phyloP scores from a whole-genome alignment of 1,140 invertebrate species.

The Nasonia giraulti region DNA sequence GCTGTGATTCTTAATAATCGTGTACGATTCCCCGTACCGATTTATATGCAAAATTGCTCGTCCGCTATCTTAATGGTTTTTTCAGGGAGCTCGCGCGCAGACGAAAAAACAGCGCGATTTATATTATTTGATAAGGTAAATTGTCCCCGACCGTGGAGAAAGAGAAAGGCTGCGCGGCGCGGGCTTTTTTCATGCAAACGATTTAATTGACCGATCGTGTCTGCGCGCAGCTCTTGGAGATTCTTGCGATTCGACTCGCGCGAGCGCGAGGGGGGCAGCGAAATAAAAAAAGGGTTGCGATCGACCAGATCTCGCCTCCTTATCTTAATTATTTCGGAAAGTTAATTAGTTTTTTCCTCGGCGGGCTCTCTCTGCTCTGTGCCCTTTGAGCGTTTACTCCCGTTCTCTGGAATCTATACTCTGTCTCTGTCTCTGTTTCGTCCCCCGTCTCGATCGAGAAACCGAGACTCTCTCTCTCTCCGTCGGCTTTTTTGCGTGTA shows the following conservation, averaged over 20 bases:
- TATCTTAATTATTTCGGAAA: slow-evolving; percentile 71
- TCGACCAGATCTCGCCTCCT: slow-evolving; percentile 64
- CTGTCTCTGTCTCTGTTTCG: background rate
- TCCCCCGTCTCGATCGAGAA: slow-evolving; percentile 26
- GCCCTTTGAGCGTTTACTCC: slow-evolving; percentile 63
- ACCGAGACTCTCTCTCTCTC: background rate
- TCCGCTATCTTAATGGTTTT: slow-evolving; percentile 12
- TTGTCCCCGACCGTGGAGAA: slow-evolving; percentile 13
- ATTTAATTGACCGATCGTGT: slow-evolving; percentile 64
- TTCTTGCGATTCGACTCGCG: slow-evolving; percentile 52
- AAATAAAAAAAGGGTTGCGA: slow-evolving; percentile 52
- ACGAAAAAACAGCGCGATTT: slow-evolving; percentile 18
- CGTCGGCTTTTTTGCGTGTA: slow-evolving; percentile 16
- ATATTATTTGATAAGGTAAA: slow-evolving; percentile 45
- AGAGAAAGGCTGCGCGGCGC: background rate
- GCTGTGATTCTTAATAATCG: background rate
- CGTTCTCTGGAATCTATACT: slow-evolving; percentile 38
- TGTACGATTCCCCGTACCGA: background rate
- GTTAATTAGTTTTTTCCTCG: slow-evolving; percentile 69
- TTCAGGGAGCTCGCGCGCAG: background rate
- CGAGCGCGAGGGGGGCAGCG: slow-evolving; percentile 49
- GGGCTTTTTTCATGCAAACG: slow-evolving; percentile 56
- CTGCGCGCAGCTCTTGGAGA: slow-evolving; percentile 48
- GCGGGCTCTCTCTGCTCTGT: slow-evolving; percentile 33
- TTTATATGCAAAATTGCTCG: slow-evolving; percentile 2